Percentiles rank a stretch among this genome's conserved stretches.
phyloP scores from a whole-genome alignment of 2,888 invertebrate genomes.

The Polymixis flavicincta region DNA sequence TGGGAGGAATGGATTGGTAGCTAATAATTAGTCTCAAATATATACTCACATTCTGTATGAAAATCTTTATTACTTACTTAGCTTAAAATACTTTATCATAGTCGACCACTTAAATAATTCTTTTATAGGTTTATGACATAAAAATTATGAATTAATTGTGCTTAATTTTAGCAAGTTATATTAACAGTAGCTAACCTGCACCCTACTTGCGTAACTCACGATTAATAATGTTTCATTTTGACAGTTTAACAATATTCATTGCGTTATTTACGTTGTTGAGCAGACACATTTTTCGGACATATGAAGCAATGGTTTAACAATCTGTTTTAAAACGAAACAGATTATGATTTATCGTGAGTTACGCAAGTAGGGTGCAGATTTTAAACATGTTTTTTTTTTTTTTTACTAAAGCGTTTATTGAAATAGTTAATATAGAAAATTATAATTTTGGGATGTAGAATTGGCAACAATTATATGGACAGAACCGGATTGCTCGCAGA shows the following conservation, averaged over 20 bases:
- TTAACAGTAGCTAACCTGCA: neutral
- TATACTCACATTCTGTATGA: neutral
- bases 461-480: neutral
- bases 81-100: conserved; percentile 1
- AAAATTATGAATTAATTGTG: conserved; percentile 25
- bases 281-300: too few relatives aligned
- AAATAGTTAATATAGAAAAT: neutral
- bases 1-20: neutral
- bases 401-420: neutral
- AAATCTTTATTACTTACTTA: conserved; percentile 18
- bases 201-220: too few relatives aligned
- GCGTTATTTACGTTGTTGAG: too few relatives aligned
- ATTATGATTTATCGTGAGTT: too few relatives aligned
- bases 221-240: too few relatives aligned
- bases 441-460: neutral
- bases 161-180: conserved; percentile 17
- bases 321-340: too few relatives aligned
- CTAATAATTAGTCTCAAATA: neutral
- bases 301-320: too few relatives aligned
- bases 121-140: neutral
- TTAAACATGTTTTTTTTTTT: neutral
- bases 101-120: neutral
- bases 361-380: too few relatives aligned
- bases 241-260: too few relatives aligned
- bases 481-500: too few relatives aligned